Evolutionary conservation across 1,140 invertebrate genomes (phyloP).

Genomic region (Caenorhabditis brenneri): DNA sequence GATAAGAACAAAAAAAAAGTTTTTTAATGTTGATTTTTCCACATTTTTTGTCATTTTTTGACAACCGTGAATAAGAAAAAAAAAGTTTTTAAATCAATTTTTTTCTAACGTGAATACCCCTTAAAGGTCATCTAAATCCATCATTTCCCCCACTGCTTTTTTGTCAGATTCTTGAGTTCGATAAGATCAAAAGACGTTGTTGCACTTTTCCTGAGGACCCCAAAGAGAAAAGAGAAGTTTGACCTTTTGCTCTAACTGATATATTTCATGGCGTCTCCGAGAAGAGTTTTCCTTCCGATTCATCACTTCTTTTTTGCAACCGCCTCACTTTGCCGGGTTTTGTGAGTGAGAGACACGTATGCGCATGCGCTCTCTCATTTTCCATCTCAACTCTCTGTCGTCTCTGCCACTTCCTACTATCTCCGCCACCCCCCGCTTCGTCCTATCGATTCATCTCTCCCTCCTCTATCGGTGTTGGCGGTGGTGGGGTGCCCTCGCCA

Average conservation of each 20-base stretch:
- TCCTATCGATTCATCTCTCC: constrained; percentile 35
- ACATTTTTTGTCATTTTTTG: too few relatives aligned
- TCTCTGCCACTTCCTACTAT: not conserved
- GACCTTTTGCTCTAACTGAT: not conserved
- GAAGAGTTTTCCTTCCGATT: not conserved
- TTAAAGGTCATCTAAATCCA: too few relatives aligned
- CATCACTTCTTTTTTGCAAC: constrained; percentile 13
- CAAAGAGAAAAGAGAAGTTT: not conserved
- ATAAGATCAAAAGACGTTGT: too few relatives aligned
- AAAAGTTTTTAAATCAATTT: too few relatives aligned
- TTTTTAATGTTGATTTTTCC: too few relatives aligned
- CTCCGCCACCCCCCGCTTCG: not conserved
- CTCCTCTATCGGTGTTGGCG: too few relatives aligned
- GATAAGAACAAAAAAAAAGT: too few relatives aligned
- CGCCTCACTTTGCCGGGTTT: not conserved
- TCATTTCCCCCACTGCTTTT: too few relatives aligned
- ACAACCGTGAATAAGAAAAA: too few relatives aligned
- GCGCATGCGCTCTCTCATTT: constrained; percentile 36
- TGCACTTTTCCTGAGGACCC: not conserved
- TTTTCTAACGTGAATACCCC: too few relatives aligned
- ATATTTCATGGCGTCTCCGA: not conserved
- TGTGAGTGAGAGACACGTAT: constrained; percentile 40
- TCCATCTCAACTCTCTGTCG: not conserved
- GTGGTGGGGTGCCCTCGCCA: too few relatives aligned
- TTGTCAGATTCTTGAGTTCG: too few relatives aligned